phyloP scores from a whole-genome alignment of 2,888 invertebrate genomes.

The Danaus chrysippus region DNA sequence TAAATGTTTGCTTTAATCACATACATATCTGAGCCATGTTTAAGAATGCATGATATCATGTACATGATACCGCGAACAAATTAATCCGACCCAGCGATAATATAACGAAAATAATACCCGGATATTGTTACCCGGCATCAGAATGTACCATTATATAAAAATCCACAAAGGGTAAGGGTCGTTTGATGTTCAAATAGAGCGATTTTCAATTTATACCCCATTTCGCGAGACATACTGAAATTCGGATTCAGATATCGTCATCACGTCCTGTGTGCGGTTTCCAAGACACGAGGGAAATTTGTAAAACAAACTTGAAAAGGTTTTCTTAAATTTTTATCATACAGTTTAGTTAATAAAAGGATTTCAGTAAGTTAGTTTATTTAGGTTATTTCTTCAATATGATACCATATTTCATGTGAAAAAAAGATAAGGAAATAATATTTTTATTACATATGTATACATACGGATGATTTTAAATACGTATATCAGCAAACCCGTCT shows the following conservation, averaged over 20 bases:
- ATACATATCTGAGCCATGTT: background rate
- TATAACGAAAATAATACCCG: constrained; percentile 31
- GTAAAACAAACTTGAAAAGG: no score
- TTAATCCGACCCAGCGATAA: constrained; percentile 26
- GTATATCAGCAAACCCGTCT: no score
- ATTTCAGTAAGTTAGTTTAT: no score
- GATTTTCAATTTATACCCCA: constrained; percentile 72
- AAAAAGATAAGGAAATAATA: no score
- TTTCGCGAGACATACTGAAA: constrained; percentile 33
- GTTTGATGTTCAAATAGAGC: constrained; percentile 69
- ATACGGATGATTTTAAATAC: no score
- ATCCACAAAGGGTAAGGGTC: constrained; percentile 55
- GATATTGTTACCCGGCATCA: constrained; percentile 32
- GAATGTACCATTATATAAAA: constrained; percentile 43
- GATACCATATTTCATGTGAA: no score
- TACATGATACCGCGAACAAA: constrained; percentile 21
- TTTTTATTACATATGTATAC: no score
- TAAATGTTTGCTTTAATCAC: background rate
- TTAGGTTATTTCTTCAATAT: no score
- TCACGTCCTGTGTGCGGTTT: constrained; percentile 41
- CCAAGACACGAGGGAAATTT: constrained; percentile 38
- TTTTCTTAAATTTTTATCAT: no score
- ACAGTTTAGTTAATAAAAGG: no score
- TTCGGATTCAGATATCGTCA: constrained; percentile 11
- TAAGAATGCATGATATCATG: background rate